Percentiles rank a stretch among this genome's conserved stretches.
Conservation (phyloP, 2,113 vertebrate species). For the Tragelaphus scriptus region DNA sequence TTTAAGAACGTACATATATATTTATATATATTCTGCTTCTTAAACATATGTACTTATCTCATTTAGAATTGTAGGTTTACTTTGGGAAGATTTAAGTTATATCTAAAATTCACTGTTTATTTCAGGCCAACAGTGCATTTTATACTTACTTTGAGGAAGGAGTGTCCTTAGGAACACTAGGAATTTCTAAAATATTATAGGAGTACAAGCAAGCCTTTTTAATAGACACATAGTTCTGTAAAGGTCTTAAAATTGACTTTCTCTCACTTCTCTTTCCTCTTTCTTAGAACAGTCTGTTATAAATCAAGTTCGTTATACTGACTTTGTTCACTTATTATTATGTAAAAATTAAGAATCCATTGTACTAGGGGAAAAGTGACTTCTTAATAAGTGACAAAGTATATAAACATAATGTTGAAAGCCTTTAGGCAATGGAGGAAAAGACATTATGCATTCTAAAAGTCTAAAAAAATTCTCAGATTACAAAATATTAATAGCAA, state of each 20-base stretch:
- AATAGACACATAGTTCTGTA: not conserved
- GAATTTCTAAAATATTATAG: not conserved
- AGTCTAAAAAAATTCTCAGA: not conserved
- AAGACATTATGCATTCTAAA: not conserved
- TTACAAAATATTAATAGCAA: not conserved
- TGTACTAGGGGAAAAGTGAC: not conserved
- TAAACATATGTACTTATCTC: not conserved
- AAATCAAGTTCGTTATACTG: not conserved
- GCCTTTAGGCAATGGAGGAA: not conserved
- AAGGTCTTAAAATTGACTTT: not conserved
- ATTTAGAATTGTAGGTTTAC: not conserved
- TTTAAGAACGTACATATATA: not conserved
- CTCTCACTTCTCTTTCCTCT: not conserved
- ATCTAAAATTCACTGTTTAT: not conserved
- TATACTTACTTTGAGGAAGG: not conserved
- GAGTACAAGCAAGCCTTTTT: not conserved
- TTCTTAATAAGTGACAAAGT: conserved; percentile 1
- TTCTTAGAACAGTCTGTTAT: not conserved
- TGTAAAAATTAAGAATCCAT: not conserved
- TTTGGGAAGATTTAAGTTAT: not conserved
- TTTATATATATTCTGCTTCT: not conserved
- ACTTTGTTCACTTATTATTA: not conserved
- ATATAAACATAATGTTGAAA: not conserved
- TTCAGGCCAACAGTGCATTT: not conserved
- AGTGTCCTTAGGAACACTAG: not conserved